Percentiles rank a stretch among this genome's conserved stretches.
Evolutionary conservation across 2,797 vertebrate genomes (phyloP).

Genomic region (Vipera latastei): DNA sequence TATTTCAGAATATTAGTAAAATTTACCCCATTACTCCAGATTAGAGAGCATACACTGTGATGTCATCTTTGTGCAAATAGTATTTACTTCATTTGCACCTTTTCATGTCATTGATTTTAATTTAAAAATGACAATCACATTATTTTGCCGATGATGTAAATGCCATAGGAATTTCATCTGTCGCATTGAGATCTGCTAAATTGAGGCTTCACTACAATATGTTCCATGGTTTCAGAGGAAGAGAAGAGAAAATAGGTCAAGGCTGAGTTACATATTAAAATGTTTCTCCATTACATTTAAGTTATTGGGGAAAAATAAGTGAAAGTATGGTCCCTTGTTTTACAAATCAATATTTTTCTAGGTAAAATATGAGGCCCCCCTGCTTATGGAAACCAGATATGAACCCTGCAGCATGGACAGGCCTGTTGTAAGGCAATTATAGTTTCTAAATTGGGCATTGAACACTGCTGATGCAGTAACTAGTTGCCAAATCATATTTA

Average conservation of each 20-base stretch:
- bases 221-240: constrained; percentile 9
- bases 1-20: neutral
- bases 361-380: neutral
- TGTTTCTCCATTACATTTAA: neutral
- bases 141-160: neutral
- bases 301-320: constrained; percentile 9
- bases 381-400: neutral
- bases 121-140: neutral
- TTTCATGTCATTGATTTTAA: neutral
- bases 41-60: neutral
- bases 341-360: neutral
- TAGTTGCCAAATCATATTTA: constrained; percentile 5
- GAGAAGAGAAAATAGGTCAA: neutral
- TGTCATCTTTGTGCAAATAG: neutral
- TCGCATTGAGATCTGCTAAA: neutral
- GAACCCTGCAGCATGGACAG: neutral
- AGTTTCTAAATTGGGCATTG: neutral
- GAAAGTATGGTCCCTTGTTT: constrained; percentile 47
- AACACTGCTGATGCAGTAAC: neutral
- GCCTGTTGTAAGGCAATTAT: neutral
- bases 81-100: neutral
- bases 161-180: neutral
- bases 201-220: neutral
- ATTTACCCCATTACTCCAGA: neutral
- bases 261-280: neutral